Percentiles rank a stretch among this genome's conserved stretches.
Conservation (phyloP, 2,797 vertebrate genomes). For the Myotis myotis region DNA sequence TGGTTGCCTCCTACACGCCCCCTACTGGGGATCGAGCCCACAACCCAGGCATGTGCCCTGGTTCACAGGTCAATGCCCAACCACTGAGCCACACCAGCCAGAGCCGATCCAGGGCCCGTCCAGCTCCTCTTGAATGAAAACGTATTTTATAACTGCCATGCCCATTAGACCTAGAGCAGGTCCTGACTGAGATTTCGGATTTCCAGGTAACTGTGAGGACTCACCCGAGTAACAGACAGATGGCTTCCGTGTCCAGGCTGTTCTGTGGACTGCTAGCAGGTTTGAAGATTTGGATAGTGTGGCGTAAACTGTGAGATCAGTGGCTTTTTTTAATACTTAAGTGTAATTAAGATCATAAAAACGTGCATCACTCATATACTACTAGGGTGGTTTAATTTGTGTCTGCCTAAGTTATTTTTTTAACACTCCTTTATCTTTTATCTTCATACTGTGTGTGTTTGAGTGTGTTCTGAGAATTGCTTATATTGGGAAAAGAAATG, state of each 20-base stretch:
- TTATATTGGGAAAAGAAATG: conserved; percentile 35
- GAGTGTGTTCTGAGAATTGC: conserved; percentile 57
- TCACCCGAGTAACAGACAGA: neutral
- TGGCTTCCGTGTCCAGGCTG: neutral
- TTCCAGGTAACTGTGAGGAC: conserved; percentile 80
- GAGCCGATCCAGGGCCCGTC: neutral
- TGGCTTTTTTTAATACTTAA: conserved; percentile 74
- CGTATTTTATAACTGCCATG: neutral
- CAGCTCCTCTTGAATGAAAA: neutral
- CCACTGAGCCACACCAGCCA: too few relatives aligned
- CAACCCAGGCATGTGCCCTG: too few relatives aligned
- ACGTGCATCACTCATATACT: conserved; percentile 62
- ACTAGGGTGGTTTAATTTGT: conserved; percentile 78
- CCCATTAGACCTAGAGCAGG: neutral
- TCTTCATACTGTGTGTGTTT: conserved; percentile 60
- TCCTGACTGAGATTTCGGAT: conserved; percentile 39
- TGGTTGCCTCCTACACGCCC: too few relatives aligned
- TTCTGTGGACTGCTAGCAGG: conserved; percentile 79
- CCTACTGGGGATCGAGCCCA: too few relatives aligned
- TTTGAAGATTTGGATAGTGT: conserved; percentile 85
- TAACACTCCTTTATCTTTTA: conserved; percentile 71
- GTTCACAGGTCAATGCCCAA: too few relatives aligned
- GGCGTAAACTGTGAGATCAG: conserved; percentile 80
- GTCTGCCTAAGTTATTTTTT: conserved; percentile 79
- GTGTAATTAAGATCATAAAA: conserved; percentile 79